Conservation (phyloP, 1,140 invertebrate genomes). For the Aphelenchoides fujianensis region DNA sequence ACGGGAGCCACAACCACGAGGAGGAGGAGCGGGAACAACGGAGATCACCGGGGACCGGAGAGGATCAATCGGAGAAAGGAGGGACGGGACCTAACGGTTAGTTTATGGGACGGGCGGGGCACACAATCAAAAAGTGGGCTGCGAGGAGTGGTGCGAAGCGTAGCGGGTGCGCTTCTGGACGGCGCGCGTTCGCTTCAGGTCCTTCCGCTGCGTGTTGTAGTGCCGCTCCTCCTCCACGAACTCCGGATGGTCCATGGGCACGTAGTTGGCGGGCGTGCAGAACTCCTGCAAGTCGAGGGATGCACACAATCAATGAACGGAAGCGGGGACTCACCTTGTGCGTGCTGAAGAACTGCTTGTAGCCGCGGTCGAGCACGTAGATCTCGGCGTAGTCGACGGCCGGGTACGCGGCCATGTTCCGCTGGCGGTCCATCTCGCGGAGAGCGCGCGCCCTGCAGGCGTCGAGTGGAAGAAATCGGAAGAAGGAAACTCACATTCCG, state of each 20-base stretch:
- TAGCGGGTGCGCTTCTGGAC: neutral
- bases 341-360: conserved; percentile 77
- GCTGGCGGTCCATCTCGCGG: conserved; percentile 76
- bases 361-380: conserved; percentile 89
- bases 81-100: neutral
- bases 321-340: conserved; percentile 11
- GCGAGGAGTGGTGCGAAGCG: neutral
- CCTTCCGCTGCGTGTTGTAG: neutral
- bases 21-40: too few species aligned
- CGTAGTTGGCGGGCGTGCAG: neutral
- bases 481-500: conserved; percentile 69
- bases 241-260: neutral
- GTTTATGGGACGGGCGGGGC: too few species aligned
- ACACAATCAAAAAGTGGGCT: neutral
- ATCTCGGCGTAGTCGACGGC: conserved; percentile 84
- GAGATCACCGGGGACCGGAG: too few species aligned
- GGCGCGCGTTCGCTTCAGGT: neutral
- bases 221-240: neutral
- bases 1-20: too few species aligned
- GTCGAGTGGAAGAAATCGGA: neutral
- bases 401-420: conserved; percentile 82
- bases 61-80: too few species aligned
- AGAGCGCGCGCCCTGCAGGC: conserved; percentile 74
- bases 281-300: neutral
- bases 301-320: neutral